A percentile compares a stretch with the other conserved stretches of the same genome.
Evolutionary conservation across 2,797 vertebrate species (phyloP).

Genomic region (Eleutherodactylus coqui): DNA sequence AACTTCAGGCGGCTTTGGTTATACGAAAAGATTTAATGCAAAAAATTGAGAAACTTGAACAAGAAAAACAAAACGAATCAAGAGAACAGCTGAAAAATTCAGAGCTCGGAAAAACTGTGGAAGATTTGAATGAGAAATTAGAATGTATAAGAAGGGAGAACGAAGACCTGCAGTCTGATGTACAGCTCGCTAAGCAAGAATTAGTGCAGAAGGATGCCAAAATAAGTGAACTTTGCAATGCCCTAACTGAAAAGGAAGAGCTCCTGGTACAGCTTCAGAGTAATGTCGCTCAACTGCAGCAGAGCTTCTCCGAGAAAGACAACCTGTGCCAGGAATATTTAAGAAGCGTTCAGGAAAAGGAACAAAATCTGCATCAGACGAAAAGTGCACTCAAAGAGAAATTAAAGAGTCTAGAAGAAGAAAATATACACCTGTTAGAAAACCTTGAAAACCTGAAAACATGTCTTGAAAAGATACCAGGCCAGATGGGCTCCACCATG

Average conservation of each 20-base stretch:
- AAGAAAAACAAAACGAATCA: slow-evolving; percentile 70
- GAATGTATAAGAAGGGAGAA: slow-evolving; percentile 66
- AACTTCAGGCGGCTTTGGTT: slow-evolving; percentile 84
- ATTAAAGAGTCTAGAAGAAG: slow-evolving; percentile 68
- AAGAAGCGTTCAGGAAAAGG: slow-evolving; percentile 73
- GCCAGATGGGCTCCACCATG: slow-evolving; percentile 39
- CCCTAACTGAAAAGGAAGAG: slow-evolving; percentile 68
- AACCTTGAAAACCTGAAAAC: slow-evolving; percentile 73
- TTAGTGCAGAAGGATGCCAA: slow-evolving; percentile 75
- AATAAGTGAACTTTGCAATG: slow-evolving; percentile 67
- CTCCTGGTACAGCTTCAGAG: slow-evolving; percentile 68
- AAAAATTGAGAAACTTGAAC: slow-evolving; percentile 80
- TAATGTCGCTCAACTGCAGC: slow-evolving; percentile 67
- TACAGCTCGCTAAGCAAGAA: slow-evolving; percentile 73
- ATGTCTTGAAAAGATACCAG: slow-evolving; percentile 68
- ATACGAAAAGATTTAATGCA: slow-evolving; percentile 84
- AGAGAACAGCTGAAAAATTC: slow-evolving; percentile 69
- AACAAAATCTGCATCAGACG: slow-evolving; percentile 71
- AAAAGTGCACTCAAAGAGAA: slow-evolving; percentile 70
- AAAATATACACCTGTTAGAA: slow-evolving; percentile 69
- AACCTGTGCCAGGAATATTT: slow-evolving; percentile 69
- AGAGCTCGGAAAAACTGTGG: slow-evolving; percentile 70
- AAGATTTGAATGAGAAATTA: slow-evolving; percentile 72
- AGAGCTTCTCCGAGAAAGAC: slow-evolving; percentile 74
- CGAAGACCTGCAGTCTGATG: slow-evolving; percentile 68